Base-by-base conservation (phyloP, 2,888 invertebrate species). In the Zygothrica quintamaculata region DNA sequence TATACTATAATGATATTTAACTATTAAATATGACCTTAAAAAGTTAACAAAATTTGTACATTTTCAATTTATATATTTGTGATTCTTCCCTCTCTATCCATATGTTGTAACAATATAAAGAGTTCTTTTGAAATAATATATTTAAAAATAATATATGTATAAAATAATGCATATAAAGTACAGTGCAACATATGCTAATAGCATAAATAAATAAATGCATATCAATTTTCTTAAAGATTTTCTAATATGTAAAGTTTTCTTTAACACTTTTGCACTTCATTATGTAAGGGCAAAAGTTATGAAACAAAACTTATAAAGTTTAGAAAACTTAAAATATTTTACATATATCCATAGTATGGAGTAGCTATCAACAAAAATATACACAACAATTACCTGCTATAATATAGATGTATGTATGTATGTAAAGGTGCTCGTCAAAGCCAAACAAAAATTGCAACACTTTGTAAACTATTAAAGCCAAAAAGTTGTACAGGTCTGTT, bases 391-490 rank as follows among this genome's bases (percentile, higher is more conserved):
- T 71, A 71, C 72, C 58, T 58, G 36, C 48, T 66, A 25, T 62
- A 22, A 29, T n/a, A 29, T 7, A 9, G 4, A 18, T 16, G 13
- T 39, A n/a, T 39, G 15, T 13, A 18, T 34, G 34, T 34, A 12
- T 33, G 34, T 34, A 12, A 4, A 6, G 34, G 12, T 11, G 34
- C 29, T 29, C 7, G 18, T 25, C 25, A 22, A 55, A 67, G 62
- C 43, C 55, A 46, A 56, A 62, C 43, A 58, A 59, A 52, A 40
- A 51, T n/a, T 48, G 55, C 36, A 58, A 66, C 70, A 72, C 69
- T 75, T 80, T 40, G 55, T 61, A 77, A 74, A 72, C 84, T 79
- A 73, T 74, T 77, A 80, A 80, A 80, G 77, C 77, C 81, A 62
- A 74, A 81, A 74, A 78, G 77, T 84, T 75, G 55, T 64, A 66